Percentiles rank a stretch among this genome's conserved stretches.
Conservation (phyloP, 2,888 invertebrate genomes). For the Cylloceria caligata region DNA sequence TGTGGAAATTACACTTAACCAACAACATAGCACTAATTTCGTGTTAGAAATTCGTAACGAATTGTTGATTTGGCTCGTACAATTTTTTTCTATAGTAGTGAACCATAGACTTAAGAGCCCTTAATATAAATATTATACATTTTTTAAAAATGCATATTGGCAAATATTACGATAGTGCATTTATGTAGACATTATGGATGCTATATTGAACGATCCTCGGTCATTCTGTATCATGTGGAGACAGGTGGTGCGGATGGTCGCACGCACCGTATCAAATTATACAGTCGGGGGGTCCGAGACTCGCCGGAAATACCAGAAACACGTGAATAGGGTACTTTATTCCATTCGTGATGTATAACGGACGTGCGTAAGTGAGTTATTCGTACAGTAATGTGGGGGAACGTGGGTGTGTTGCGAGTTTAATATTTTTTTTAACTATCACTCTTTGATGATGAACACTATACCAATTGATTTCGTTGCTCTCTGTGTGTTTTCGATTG, state of each 20-base stretch:
- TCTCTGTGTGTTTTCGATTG: neutral
- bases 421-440: slow-evolving; percentile 15
- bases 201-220: slow-evolving; percentile 42
- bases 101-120: neutral
- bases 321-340: slow-evolving; percentile 79
- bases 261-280: slow-evolving; percentile 74
- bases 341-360: slow-evolving; percentile 77
- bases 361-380: slow-evolving; percentile 62
- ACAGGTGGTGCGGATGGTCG: slow-evolving; percentile 70
- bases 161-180: slow-evolving; percentile 9
- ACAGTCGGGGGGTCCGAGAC: slow-evolving; percentile 63
- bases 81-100: too few relatives aligned
- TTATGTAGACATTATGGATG: slow-evolving; percentile 12
- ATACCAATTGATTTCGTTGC: neutral
- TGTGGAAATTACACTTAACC: too few relatives aligned
- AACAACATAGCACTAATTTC: too few relatives aligned
- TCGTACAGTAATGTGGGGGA: slow-evolving; percentile 24
- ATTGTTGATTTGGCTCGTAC: too few relatives aligned
- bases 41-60: too few relatives aligned
- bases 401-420: slow-evolving; percentile 8
- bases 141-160: neutral
- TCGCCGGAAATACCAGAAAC: slow-evolving; percentile 80
- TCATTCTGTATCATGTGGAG: slow-evolving; percentile 46
- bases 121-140: neutral
- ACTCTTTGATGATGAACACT: neutral